These are phyloP conservation scores for Lasiurus cinereus DNA, from an alignment of 2,113 vertebrate genomes.

Conservation along the genomic window DNA sequence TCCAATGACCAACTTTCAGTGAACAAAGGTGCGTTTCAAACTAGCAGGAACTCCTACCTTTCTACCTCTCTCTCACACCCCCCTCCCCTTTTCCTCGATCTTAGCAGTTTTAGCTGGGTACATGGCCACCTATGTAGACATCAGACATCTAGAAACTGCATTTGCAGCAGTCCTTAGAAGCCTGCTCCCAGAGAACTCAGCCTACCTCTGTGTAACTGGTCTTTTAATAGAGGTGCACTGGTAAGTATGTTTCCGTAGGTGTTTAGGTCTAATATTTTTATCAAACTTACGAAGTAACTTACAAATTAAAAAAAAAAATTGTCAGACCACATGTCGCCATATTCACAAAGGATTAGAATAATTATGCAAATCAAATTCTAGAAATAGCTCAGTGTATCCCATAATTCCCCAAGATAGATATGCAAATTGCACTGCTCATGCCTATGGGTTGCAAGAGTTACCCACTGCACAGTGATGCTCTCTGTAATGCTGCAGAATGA, in stretches of 20 bases:
- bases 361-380: constrained; percentile 80
- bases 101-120: background rate
- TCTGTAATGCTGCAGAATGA: background rate
- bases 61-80: background rate
- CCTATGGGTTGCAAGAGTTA: constrained; percentile 55
- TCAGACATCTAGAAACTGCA: background rate
- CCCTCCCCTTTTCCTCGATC: no score
- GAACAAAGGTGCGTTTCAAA: constrained; percentile 47
- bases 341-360: constrained; percentile 76
- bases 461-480: background rate
- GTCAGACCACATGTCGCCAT: constrained; percentile 69
- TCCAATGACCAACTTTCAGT: constrained; percentile 42
- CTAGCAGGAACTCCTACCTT: background rate
- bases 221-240: constrained; percentile 57
- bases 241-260: constrained; percentile 59
- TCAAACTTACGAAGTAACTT: constrained; percentile 73
- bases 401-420: constrained; percentile 79
- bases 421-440: constrained; percentile 61
- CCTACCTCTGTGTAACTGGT: constrained; percentile 41
- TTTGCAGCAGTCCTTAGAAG: background rate
- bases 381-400: constrained; percentile 81
- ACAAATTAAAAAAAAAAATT: constrained; percentile 50
- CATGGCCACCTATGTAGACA: background rate
- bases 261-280: constrained; percentile 62
- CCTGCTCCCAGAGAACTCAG: background rate